Conservation (phyloP, 2,888 invertebrate genomes). For the Lasioglossum morio region DNA sequence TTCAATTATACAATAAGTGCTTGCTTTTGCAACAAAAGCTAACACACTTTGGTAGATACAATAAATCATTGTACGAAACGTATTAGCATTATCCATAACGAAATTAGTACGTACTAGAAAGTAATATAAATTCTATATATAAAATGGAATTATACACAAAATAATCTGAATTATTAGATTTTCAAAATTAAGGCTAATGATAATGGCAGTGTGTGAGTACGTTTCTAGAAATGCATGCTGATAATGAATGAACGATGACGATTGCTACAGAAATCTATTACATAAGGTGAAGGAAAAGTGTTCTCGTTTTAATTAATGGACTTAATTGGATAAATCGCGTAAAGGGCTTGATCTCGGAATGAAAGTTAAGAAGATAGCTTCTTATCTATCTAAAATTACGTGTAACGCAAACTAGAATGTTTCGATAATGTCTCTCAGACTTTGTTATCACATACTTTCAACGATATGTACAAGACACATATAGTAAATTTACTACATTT, state of each 20-base stretch:
- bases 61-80: conserved; percentile 43
- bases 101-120: conserved; percentile 35
- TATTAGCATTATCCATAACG: conserved; percentile 36
- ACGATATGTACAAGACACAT: conserved; percentile 58
- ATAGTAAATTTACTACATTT: conserved; percentile 33
- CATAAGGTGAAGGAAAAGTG: conserved; percentile 17
- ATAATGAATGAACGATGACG: conserved; percentile 28
- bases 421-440: conserved; percentile 43
- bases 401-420: conserved; percentile 32
- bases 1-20: conserved; percentile 50
- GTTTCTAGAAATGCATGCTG: conserved; percentile 21
- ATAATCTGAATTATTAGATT: conserved; percentile 38
- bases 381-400: conserved; percentile 30
- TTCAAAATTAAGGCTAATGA: conserved; percentile 50
- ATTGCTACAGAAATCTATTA: conserved; percentile 12
- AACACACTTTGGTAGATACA: conserved; percentile 63
- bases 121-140: conserved; percentile 42
- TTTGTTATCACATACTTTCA: conserved; percentile 60
- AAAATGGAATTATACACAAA: conserved; percentile 47
- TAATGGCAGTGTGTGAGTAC: conserved; percentile 57
- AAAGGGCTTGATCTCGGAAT: conserved; percentile 21
- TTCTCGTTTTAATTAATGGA: neutral
- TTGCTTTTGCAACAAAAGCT: conserved; percentile 46
- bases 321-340: neutral
- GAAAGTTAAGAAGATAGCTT: conserved; percentile 11